Evolutionary conservation across 2,797 vertebrate species (phyloP), one percentile per base, ranked within the genome.

Genomic region (Acomys russatus): DNA sequence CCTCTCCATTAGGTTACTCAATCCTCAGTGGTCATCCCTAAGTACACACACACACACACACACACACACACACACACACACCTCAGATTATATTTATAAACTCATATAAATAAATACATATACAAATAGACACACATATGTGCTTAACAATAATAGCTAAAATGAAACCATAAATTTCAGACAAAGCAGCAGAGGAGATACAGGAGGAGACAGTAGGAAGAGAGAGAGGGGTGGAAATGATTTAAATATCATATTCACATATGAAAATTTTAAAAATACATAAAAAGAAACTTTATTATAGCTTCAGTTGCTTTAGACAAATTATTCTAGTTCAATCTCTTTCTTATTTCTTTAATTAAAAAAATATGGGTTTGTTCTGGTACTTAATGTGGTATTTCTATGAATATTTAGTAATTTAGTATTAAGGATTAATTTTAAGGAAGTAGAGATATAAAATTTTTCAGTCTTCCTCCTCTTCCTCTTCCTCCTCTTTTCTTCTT

Each of bases 371-470:
- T 14, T 92, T 92, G 85, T 71, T 94, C 56, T 56, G 61, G 33
- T 51, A 70, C 3, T 51, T 8, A 90, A 61, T 64, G 17, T 89
- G 83, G 84, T 80, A 76, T 84, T 84, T 73, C 25, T 4, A 33
- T 90, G 70, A 79, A 79, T 82, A 92, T 89, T 71, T 66, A 84
- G n/a, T 25, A 85, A 92, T 89, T 71, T 66, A 84, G n/a, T 25
- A 85, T 85, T 84, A 95, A 91, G 82, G 51, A 92, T 56, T 6
- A 89, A 12, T 84, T 30, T 83, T 63, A 77, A 88, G 83, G n/a
- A 92, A 90, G 23, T 35, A 51, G 74, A 86, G 20, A 73, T 22
- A 88, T 33, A 64, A 73, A 66, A 87, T 80, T 35, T 91, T 94
- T 76, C 61, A 59, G 23, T 70, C 28, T 63, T 92, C 3, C 86